Evolutionary conservation across 2,113 vertebrate genomes (phyloP), one percentile per base, ranked within the genome.

Genomic region (Pygoscelis antarcticus): DNA sequence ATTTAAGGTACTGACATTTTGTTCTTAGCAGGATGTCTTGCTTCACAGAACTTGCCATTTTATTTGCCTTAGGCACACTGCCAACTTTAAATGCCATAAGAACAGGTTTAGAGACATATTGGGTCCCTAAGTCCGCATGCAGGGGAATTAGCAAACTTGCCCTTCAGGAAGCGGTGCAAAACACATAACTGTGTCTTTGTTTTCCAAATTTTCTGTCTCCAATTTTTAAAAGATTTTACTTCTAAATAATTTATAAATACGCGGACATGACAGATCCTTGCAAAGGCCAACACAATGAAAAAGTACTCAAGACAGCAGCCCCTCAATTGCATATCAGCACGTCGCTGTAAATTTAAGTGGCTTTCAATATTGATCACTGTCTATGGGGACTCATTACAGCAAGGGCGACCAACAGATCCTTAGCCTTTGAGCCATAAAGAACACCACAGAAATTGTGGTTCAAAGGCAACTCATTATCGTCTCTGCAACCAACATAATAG

Each of bases 291-390:
- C 22, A 55, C 42, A 58, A 42, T 47, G 25, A 74, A 55, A 65
- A 72, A 87, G 20, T 0, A 0, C 15, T 74, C 52, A 72, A 40
- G 17, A 69, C 5, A 74, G 62, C 10, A 71, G 55, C 18, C 9
- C 42, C 21, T 69, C 29, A 23, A 16, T 0, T 30, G 11, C 1
- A 0, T 47, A 42, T 64, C 68, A 84, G 42, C 44, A 64, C 0
- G 1, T 38, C 8, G 1, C 27, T 46, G 34, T 30, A n/a, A 47
- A 64, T 76, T 84, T 82, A 66, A 79, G 23, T 51, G 34, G 15
- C 34, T 79, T 83, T 74, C 78, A 68, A 6, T 51, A 68, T 5
- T 49, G 36, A 61, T 30, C 46, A 27, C 40, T 52, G 11, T 40
- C 79, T 58, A 40, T 3, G 11, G 21, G 34, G 29, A 42, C 15